A percentile compares a stretch with the other conserved stretches of the same genome.
phyloP scores from a whole-genome alignment of 2,888 invertebrate species.

The Trichopoda pennipes region DNA sequence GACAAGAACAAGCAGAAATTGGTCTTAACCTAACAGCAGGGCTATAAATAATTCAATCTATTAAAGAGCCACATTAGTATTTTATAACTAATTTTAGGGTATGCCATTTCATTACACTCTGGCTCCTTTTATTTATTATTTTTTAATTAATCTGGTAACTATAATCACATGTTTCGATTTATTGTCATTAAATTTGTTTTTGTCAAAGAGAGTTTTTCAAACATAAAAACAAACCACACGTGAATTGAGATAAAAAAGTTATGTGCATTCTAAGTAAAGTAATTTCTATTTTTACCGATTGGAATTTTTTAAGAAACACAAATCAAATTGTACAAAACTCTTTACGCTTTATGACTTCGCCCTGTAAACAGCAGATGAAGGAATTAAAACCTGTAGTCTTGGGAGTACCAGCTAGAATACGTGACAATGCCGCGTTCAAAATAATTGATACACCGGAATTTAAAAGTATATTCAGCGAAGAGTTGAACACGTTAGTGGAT shows the following conservation, averaged over 20 bases:
- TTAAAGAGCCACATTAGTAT: too few relatives aligned
- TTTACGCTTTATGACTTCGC: conserved; percentile 38
- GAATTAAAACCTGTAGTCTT: conserved; percentile 42
- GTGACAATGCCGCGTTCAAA: conserved; percentile 86
- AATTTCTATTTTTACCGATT: conserved; percentile 42
- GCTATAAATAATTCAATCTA: too few relatives aligned
- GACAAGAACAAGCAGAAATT: too few relatives aligned
- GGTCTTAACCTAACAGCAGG: too few relatives aligned
- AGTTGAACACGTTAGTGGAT: conserved; percentile 86
- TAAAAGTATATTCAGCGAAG: conserved; percentile 89
- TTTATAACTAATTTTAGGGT: too few relatives aligned
- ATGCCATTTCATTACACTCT: too few relatives aligned
- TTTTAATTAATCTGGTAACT: neutral
- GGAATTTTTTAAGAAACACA: conserved; percentile 21
- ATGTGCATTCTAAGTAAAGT: neutral
- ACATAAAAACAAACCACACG: conserved; percentile 15
- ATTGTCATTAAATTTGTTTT: neutral
- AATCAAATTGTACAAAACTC: conserved; percentile 40
- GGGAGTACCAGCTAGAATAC: conserved; percentile 74
- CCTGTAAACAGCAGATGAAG: conserved; percentile 42
- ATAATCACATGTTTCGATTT: neutral
- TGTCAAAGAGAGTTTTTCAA: neutral
- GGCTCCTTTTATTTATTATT: neutral
- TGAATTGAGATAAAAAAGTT: too few relatives aligned
- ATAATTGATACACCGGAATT: conserved; percentile 89